Evolutionary conservation across 2,797 vertebrate species (phyloP), one percentile per base, ranked within the genome.

Genomic region (Pelochelys cantorii): DNA sequence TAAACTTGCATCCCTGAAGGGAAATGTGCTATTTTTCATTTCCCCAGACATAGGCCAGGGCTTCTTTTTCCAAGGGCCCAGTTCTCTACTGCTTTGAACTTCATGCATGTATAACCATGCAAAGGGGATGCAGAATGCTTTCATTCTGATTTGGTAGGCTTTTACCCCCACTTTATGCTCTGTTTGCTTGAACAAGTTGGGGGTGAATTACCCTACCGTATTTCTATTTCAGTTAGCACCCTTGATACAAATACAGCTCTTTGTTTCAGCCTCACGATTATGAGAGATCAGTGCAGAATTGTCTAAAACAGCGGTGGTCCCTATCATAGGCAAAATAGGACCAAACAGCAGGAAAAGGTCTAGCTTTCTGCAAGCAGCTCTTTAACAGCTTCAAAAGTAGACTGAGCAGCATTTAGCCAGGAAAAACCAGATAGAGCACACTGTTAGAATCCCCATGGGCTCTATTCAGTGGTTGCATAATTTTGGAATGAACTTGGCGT

Each of bases 351-450:
- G 53, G 11, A 15, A 29, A 90, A 92, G 27, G n/a, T 57, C 42
- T n/a, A 53, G 85, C 81, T 91, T 75, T 90, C 80, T 92, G 52
- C 68, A 91, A 92, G 71, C 11, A 9, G 68, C 94, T 87, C 57
- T 79, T 68, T 62, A 85, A 62, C 81, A 57, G 75, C 84, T 88
- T 94, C 83, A 57, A 87, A 94, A 79, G 34, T 55, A 78, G 52
- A 94, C 88, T 93, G 83, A 96, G 79, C 68, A 79, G 42, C 42
- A 88, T 55, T 93, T 92, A 86, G 92, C 94, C 29, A 2, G 60
- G 81, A 85, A 22, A 79, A 81, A 79, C 42, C 57, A 62, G 54
- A 75, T 84, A 59, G 87, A 48, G 60, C 83, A 68, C 65, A 83
- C 75, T 87, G 62, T 54, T 86, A 86, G 77, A 86, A 93, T 60